Evolutionary conservation across 2,113 vertebrate genomes (phyloP), one percentile per base, ranked within the genome.

Genomic region (Eleginops maclovinus): DNA sequence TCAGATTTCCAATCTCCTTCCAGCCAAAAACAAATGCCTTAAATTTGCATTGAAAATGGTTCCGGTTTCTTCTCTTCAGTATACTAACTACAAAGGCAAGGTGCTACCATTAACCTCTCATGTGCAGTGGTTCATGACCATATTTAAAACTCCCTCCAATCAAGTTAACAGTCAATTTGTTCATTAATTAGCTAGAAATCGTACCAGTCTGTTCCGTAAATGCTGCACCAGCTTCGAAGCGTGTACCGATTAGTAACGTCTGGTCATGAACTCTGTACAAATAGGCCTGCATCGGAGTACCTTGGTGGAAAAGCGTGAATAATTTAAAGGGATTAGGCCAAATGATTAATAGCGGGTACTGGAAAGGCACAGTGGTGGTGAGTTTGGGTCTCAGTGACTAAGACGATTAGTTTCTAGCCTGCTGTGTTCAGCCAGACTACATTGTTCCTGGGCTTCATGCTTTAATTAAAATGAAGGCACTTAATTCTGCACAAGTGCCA

Each of bases 271-370:
- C 81, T 88, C 67, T 53, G 72, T 74, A 63, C 71, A 88, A 83
- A 87, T 66, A 58, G 74, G 67, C 65, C 78, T 54, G 70, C 54
- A 13, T 70, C 61, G 12, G 61, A 83, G 87, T 75, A 83, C 86
- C 86, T 90, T 79, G 72, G 81, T 89, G 84, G 79, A 87, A 65
- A 56, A 26, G 58, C 43, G 78, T 94, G 84, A 93, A 91, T 92
- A 88, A 94, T 91, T 90, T 87, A 89, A 92, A 87, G 70, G 81
- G 75, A 88, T 86, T 89, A 84, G 83, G 78, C 55, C 41, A 17
- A 64, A 77, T 87, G 86, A 87, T 89, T 83, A 83, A 91, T 91
- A 82, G 85, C 7, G 11, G 72, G 40, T 72, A 56, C 79, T 62
- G 59, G 75, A 89, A 85, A 77, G 85, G 76, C 58, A 43, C 79